phyloP scores from a whole-genome alignment of 2,888 invertebrate species.

The Cephus spinipes region DNA sequence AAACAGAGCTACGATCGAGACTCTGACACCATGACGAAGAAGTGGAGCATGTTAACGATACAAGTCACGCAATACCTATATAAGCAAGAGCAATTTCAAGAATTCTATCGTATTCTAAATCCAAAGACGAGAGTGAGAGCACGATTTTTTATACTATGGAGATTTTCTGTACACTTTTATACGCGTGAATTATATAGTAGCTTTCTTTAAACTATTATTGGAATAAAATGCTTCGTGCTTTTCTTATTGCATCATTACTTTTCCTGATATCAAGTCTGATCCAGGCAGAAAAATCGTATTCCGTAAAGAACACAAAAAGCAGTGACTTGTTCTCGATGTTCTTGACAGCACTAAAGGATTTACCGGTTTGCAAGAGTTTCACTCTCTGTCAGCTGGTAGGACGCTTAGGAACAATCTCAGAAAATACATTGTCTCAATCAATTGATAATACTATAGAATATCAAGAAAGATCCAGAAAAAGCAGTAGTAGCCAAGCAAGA shows the following conservation, averaged over 20 bases:
- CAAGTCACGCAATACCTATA: background rate
- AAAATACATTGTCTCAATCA: background rate
- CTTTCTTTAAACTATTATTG: background rate
- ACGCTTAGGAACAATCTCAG: conserved; percentile 16
- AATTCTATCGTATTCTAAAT: background rate
- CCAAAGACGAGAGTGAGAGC: background rate
- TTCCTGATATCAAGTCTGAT: conserved; percentile 8
- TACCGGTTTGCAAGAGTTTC: conserved; percentile 35
- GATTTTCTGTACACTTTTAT: background rate
- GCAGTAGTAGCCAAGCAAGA: conserved; percentile 26
- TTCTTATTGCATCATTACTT: background rate
- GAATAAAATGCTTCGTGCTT: background rate
- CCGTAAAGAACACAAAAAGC: conserved; percentile 14
- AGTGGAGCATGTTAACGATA: conserved; percentile 22
- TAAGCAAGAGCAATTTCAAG: background rate
- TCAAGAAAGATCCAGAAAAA: background rate
- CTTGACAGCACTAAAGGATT: conserved; percentile 27
- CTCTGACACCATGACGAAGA: conserved; percentile 24
- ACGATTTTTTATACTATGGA: background rate
- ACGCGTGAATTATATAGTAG: background rate
- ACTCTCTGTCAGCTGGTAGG: conserved; percentile 38
- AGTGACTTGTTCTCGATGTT: conserved; percentile 26
- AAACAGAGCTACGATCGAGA: conserved; percentile 13
- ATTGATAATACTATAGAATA: background rate
- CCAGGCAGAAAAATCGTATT: conserved; percentile 5